Base-by-base conservation (phyloP, 2,113 vertebrate genomes). In the Misgurnus mizolepis region DNA sequence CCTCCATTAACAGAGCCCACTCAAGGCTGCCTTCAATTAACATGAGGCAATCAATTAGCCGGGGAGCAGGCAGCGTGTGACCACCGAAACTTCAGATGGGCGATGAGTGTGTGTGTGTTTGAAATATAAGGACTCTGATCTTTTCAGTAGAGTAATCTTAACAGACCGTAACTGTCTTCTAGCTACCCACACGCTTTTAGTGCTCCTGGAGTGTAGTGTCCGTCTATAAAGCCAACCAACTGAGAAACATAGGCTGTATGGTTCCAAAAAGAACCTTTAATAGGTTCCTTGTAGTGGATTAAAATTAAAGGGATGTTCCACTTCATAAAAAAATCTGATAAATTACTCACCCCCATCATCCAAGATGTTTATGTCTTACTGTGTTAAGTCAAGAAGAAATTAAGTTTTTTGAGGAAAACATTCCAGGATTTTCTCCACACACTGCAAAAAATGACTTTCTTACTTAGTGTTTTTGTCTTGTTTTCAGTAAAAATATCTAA, bases 1-100 rank as follows among this genome's bases (percentile, higher is more conserved):
- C 88, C 86, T 87, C 85, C 88, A 89, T 92, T 91, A 92, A 92
- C 84, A 91, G 88, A 86, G 84, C 75, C 84, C 85, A 89, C 88
- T 92, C 88, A 87, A 83, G 88, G 87, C 87, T 86, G 86, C 85
- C 89, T 90, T 85, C 86, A 89, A 91, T 89, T 70, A 92, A 92
- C 82, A 85, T 75, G 73, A 87, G 83, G 85, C 88, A 89, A 92
- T 92, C 89, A 92, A 92, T 92, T 93, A 91, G 82, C 78, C 17
- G 2, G 12, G 72, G 64, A 69, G 80, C 83, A 88, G 87, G 81
- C 67, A 76, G 73, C 53, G 64, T 5, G 39, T 72, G 82, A 86
- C 86, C 71, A 67, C 84, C 75, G 70, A 79, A 83, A 67, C 64
- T 9, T 34, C 27, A 85, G 79, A 85, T 67, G 87, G 67, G 77